Evolutionary conservation across 2,888 invertebrate species (phyloP).

Genomic region (Carpatolechia fugitivella): DNA sequence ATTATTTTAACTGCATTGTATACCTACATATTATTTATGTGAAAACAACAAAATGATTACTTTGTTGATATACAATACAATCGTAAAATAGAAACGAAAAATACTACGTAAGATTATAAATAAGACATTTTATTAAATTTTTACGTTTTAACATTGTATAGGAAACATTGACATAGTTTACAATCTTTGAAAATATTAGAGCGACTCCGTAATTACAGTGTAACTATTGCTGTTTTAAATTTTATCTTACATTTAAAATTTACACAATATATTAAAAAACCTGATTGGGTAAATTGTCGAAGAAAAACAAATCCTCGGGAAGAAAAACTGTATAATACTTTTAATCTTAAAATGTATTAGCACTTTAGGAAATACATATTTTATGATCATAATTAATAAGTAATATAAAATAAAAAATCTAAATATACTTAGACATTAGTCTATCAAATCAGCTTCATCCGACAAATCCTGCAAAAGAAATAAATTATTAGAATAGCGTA

Average conservation of each 20-base stretch:
- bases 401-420: constrained; percentile 46
- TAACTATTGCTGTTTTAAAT: not conserved
- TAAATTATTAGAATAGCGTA: too few species aligned
- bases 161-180: too few species aligned
- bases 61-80: too few species aligned
- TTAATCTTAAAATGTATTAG: constrained; percentile 63
- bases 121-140: too few species aligned
- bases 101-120: too few species aligned
- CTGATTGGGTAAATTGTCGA: not conserved
- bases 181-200: too few species aligned
- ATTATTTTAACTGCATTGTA: too few species aligned
- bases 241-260: not conserved
- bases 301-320: constrained; percentile 7
- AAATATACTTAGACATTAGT: constrained; percentile 52
- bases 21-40: too few species aligned
- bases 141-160: too few species aligned
- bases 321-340: constrained; percentile 59
- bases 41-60: too few species aligned
- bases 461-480: constrained; percentile 58
- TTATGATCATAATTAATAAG: constrained; percentile 33
- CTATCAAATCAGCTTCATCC: constrained; percentile 64
- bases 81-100: too few species aligned
- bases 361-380: constrained; percentile 62
- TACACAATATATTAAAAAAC: not conserved
- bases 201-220: too few species aligned